phyloP scores from a whole-genome alignment of 2,888 invertebrate species.

The Orchesella flavescens region DNA sequence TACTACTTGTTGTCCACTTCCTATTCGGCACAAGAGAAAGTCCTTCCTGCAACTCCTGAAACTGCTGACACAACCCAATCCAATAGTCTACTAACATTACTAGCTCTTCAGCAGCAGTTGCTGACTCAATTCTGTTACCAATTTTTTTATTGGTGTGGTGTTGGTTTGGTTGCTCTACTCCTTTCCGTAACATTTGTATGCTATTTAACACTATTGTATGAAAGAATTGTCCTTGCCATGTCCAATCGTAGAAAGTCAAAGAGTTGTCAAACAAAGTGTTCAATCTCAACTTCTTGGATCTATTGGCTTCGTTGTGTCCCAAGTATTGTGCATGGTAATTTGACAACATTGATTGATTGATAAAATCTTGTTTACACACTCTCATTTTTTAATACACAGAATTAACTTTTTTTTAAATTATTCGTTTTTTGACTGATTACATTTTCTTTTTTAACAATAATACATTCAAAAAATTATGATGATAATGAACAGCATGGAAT shows the following conservation, averaged over 20 bases:
- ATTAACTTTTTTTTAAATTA: too few relatives aligned
- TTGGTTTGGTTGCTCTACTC: not conserved
- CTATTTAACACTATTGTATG: not conserved
- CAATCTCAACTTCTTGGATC: slow-evolving; percentile 2
- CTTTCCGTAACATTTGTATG: slow-evolving; percentile 18
- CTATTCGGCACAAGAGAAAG: slow-evolving; percentile 12
- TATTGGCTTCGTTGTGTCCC: not conserved
- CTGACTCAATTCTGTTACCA: not conserved
- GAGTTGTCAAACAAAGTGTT: not conserved
- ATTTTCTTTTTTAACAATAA: too few relatives aligned
- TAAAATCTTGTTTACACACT: not conserved
- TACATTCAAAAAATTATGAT: too few relatives aligned
- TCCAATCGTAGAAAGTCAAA: slow-evolving; percentile 1
- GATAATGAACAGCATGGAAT: too few relatives aligned
- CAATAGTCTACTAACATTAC: slow-evolving; percentile 29
- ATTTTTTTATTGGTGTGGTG: slow-evolving; percentile 28
- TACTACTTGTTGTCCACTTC: slow-evolving; percentile 7
- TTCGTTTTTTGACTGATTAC: too few relatives aligned
- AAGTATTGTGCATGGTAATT: slow-evolving; percentile 14
- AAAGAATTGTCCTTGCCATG: not conserved
- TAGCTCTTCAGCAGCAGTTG: slow-evolving; percentile 16
- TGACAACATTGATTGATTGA: not conserved
- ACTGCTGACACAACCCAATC: not conserved
- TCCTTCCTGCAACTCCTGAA: not conserved
- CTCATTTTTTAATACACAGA: too few relatives aligned